phyloP scores from a whole-genome alignment of 2,888 invertebrate genomes.

The Lypha dubia region DNA sequence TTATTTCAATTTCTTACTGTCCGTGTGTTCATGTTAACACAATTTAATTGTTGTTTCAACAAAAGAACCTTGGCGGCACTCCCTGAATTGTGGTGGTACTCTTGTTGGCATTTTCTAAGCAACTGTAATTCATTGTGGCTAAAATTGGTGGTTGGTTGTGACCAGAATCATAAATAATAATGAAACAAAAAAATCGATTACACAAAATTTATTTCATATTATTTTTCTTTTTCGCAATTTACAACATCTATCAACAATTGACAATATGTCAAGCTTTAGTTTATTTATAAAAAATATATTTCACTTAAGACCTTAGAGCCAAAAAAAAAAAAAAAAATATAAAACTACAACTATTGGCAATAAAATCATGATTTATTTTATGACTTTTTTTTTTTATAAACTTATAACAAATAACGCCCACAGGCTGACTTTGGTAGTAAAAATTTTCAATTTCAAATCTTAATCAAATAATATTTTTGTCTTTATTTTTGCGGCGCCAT shows the following conservation, averaged over 20 bases:
- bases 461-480: slow-evolving; percentile 11
- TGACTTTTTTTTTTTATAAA: background rate
- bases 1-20: slow-evolving; percentile 19
- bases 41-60: slow-evolving; percentile 43
- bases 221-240: background rate
- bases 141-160: slow-evolving; percentile 25
- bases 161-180: slow-evolving; percentile 35
- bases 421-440: slow-evolving; percentile 16
- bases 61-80: slow-evolving; percentile 69
- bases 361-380: slow-evolving; percentile 55
- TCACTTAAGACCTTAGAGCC: background rate
- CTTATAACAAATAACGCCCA: slow-evolving; percentile 61
- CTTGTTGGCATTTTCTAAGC: slow-evolving; percentile 18
- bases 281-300: slow-evolving; percentile 10
- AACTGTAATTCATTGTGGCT: slow-evolving; percentile 17
- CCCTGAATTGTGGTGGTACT: slow-evolving; percentile 51
- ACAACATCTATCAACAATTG: slow-evolving; percentile 60
- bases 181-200: background rate
- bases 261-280: slow-evolving; percentile 61
- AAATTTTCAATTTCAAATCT: slow-evolving; percentile 1
- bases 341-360: slow-evolving; percentile 9
- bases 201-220: background rate
- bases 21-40: slow-evolving; percentile 23
- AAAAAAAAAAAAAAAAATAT: slow-evolving; percentile 19
- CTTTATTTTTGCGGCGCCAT: slow-evolving; percentile 16